A percentile compares a stretch with the other conserved stretches of the same genome.
These are phyloP conservation scores for Apistogramma diplotaenia DNA, from an alignment of 2,113 vertebrate species.

Conservation along the genomic window DNA sequence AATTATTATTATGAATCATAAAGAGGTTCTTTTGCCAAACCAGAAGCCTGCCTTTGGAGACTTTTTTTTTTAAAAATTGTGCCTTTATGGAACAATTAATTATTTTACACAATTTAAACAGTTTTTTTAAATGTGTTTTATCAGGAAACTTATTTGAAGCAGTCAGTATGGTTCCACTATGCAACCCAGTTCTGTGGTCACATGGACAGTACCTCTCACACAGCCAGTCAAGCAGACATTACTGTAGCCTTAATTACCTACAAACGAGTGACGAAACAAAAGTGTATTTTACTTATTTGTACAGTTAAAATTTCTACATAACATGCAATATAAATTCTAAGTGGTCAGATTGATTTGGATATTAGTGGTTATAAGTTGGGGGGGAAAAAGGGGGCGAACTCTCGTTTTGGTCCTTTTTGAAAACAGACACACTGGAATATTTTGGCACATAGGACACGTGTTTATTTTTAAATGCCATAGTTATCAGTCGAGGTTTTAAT, in stretches of 20 bases:
- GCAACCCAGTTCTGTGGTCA: slow-evolving; percentile 57
- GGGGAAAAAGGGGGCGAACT: slow-evolving; percentile 13
- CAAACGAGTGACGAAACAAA: slow-evolving; percentile 32
- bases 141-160: slow-evolving; percentile 67
- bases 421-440: slow-evolving; percentile 67
- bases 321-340: slow-evolving; percentile 17
- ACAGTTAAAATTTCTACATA: slow-evolving; percentile 29
- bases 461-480: slow-evolving; percentile 6
- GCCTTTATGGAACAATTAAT: slow-evolving; percentile 66
- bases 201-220: slow-evolving; percentile 39
- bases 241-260: slow-evolving; percentile 55
- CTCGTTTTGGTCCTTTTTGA: slow-evolving; percentile 19
- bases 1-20: slow-evolving; percentile 29
- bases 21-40: slow-evolving; percentile 67
- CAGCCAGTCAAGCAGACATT: slow-evolving; percentile 34
- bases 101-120: slow-evolving; percentile 62
- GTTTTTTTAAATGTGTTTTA: slow-evolving; percentile 57
- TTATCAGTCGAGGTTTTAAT: slow-evolving; percentile 38
- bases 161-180: slow-evolving; percentile 65
- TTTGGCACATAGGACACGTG: slow-evolving; percentile 51
- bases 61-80: slow-evolving; percentile 50
- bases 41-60: slow-evolving; percentile 55
- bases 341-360: slow-evolving; percentile 8
- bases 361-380: slow-evolving; percentile 1
- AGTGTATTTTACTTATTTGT: slow-evolving; percentile 35